Evolutionary conservation across 2,113 vertebrate genomes (phyloP).

Genomic region (Amia ocellicauda): DNA sequence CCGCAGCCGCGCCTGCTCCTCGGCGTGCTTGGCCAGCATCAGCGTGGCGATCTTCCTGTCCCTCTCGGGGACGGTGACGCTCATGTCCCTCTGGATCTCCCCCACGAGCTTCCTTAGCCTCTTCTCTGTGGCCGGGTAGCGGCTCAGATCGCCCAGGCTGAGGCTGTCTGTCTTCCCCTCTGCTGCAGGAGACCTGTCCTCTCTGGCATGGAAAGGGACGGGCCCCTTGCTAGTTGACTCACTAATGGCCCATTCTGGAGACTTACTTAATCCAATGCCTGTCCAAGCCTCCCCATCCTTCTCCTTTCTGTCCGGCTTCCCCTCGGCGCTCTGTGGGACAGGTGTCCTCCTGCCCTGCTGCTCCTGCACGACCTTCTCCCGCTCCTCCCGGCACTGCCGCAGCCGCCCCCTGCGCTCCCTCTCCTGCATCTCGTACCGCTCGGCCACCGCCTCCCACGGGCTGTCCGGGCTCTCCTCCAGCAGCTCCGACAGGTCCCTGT

Average conservation of each 20-base stretch:
- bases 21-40: conserved; percentile 69
- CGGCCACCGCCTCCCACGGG: conserved; percentile 38
- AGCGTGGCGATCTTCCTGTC: conserved; percentile 74
- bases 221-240: conserved; percentile 11
- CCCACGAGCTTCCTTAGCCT: conserved; percentile 42
- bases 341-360: conserved; percentile 18
- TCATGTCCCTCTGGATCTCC: conserved; percentile 49
- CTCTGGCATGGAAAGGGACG: conserved; percentile 23
- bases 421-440: conserved; percentile 51
- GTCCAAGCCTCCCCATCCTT: not conserved
- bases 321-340: conserved; percentile 17
- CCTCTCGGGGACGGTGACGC: conserved; percentile 54
- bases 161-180: conserved; percentile 34
- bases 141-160: conserved; percentile 48
- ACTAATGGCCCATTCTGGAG: conserved; percentile 26
- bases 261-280: not conserved
- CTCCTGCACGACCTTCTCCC: conserved; percentile 44
- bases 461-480: conserved; percentile 30
- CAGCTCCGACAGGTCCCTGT: conserved; percentile 47
- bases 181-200: not conserved
- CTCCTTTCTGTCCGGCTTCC: conserved; percentile 17
- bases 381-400: conserved; percentile 39
- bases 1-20: conserved; percentile 52
- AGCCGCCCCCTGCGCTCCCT: conserved; percentile 46
- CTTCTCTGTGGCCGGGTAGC: conserved; percentile 38